phyloP scores from a whole-genome alignment of 2,797 vertebrate genomes.

The Nyctalus aviator region DNA sequence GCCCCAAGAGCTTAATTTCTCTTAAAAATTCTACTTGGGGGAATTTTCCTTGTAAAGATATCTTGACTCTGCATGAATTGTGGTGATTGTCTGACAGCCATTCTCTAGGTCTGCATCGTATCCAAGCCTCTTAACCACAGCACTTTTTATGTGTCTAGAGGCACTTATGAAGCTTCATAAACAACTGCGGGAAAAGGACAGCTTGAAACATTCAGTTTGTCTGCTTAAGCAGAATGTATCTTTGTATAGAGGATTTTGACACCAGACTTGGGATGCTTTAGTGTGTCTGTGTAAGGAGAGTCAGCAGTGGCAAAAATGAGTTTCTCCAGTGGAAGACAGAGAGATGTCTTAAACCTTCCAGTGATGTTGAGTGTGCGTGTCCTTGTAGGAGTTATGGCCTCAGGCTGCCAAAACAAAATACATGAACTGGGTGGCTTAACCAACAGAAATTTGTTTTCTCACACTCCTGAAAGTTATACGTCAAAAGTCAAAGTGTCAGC shows the following conservation, averaged over 20 bases:
- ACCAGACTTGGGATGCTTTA: background rate
- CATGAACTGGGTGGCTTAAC: background rate
- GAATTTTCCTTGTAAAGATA: slow-evolving; percentile 64
- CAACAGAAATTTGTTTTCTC: slow-evolving; percentile 8
- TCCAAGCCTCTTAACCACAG: slow-evolving; percentile 17
- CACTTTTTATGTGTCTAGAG: slow-evolving; percentile 50
- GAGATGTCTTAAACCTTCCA: background rate
- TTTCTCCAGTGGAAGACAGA: background rate
- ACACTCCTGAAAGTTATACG: background rate
- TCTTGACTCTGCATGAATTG: slow-evolving; percentile 41
- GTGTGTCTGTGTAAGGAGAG: slow-evolving; percentile 1
- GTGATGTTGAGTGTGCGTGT: background rate
- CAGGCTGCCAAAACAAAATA: background rate
- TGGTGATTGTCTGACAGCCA: slow-evolving; percentile 16
- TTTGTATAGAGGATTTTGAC: slow-evolving; percentile 53
- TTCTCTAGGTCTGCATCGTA: background rate
- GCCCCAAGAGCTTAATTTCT: slow-evolving; percentile 50
- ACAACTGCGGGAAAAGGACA: slow-evolving; percentile 34
- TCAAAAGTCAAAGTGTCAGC: background rate
- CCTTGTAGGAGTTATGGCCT: background rate
- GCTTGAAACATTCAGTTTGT: slow-evolving; percentile 49
- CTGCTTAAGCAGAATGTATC: slow-evolving; percentile 27
- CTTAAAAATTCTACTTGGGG: slow-evolving; percentile 61
- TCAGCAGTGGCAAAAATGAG: background rate
- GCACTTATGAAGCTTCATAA: slow-evolving; percentile 51